These are phyloP conservation scores for Archegozetes longisetosus DNA, from an alignment of 1,140 invertebrate species.

Conservation along the genomic window DNA sequence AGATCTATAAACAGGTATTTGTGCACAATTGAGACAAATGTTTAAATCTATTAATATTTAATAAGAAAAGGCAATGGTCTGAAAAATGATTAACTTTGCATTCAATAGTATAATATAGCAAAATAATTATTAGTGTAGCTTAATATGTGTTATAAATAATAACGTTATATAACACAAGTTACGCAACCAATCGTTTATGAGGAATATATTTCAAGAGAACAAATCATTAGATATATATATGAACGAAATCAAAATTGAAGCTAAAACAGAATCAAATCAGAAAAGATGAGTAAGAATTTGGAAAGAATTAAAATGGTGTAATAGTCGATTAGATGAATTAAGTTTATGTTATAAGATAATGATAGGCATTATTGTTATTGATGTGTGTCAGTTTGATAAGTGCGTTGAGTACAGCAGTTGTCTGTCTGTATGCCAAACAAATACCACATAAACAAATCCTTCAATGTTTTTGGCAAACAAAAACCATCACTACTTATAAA, in stretches of 20 bases:
- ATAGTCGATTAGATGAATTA: neutral
- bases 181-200: neutral
- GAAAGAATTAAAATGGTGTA: no score
- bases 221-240: neutral
- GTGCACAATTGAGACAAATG: no score
- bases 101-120: neutral
- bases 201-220: neutral
- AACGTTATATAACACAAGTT: neutral
- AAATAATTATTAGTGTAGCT: neutral
- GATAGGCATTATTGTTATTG: neutral
- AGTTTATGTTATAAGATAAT: neutral
- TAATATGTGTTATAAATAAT: neutral
- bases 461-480: neutral
- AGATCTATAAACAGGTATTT: no score
- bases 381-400: neutral
- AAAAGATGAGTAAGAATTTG: no score
- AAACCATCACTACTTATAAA: neutral
- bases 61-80: no score
- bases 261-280: no score
- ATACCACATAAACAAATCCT: neutral
- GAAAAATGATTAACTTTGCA: no score
- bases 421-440: neutral
- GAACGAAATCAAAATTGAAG: no score
- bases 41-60: no score
- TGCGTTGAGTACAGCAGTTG: neutral